These are phyloP conservation scores for Eremophila alpestris DNA, from an alignment of 2,797 vertebrate genomes.

Conservation along the genomic window DNA sequence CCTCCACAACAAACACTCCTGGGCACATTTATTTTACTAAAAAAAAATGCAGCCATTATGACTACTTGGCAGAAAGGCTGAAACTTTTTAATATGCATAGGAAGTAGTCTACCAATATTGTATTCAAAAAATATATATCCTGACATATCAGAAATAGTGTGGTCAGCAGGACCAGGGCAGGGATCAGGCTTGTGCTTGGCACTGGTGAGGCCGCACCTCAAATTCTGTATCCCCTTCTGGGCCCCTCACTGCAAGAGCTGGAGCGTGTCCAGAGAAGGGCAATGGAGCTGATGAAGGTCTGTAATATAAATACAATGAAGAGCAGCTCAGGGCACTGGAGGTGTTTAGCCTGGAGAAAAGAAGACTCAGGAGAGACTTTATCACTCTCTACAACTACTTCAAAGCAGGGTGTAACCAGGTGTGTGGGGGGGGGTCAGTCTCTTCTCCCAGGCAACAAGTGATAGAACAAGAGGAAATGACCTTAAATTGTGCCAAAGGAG, in stretches of 20 bases:
- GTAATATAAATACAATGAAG: not conserved
- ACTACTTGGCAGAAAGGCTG: not conserved
- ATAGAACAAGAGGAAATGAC: not conserved
- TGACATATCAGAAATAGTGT: not conserved
- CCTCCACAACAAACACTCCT: not conserved
- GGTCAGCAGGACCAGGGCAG: not conserved
- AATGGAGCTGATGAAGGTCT: not conserved
- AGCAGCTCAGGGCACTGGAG: not conserved
- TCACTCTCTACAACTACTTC: not conserved
- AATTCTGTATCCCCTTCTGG: not conserved
- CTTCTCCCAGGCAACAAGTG: not conserved
- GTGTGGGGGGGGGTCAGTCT: no score
- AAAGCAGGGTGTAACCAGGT: not conserved
- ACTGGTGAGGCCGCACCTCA: accelerated
- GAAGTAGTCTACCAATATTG: not conserved
- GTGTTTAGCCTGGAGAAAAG: not conserved
- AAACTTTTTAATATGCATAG: not conserved
- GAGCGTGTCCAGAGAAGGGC: not conserved
- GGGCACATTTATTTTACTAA: not conserved
- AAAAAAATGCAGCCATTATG: not conserved
- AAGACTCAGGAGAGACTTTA: not conserved
- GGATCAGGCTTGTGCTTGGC: accelerated
- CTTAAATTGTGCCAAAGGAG: not conserved
- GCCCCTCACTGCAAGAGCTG: not conserved
- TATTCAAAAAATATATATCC: not conserved